Conservation (phyloP, 1,140 invertebrate genomes). For the Drosophila kanapiae region DNA sequence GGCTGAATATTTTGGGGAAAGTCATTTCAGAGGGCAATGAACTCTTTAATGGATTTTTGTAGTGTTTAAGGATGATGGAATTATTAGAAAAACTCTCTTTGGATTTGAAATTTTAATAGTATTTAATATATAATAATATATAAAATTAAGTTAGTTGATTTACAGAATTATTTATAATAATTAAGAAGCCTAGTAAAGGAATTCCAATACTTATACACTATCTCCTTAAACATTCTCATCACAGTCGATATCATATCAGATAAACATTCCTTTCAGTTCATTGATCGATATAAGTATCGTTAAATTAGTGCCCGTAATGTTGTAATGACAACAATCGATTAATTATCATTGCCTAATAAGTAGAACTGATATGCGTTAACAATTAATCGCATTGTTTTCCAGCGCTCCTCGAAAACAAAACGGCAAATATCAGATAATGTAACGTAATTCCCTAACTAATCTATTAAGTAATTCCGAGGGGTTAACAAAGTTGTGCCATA, state of each 20-base stretch:
- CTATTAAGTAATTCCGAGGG: constrained; percentile 28
- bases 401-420: constrained; percentile 4
- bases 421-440: constrained; percentile 31
- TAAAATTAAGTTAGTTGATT: neutral
- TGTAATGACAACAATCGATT: constrained; percentile 25
- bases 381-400: constrained; percentile 37
- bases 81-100: neutral
- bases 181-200: too few species aligned
- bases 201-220: neutral
- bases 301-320: neutral
- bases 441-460: constrained; percentile 36
- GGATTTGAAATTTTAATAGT: neutral
- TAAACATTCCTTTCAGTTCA: neutral
- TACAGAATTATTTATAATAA: neutral
- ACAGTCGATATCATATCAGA: too few species aligned
- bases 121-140: neutral
- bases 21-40: constrained; percentile 4
- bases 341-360: constrained; percentile 29
- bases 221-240: neutral
- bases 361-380: constrained; percentile 20
- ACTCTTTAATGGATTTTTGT: constrained; percentile 10
- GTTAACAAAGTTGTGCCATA: constrained; percentile 20
- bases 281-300: constrained; percentile 1
- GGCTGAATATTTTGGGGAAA: constrained; percentile 13
- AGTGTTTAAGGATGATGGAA: neutral